Conservation (phyloP, 2,797 vertebrate species). For the Cephalopachus bancanus region DNA sequence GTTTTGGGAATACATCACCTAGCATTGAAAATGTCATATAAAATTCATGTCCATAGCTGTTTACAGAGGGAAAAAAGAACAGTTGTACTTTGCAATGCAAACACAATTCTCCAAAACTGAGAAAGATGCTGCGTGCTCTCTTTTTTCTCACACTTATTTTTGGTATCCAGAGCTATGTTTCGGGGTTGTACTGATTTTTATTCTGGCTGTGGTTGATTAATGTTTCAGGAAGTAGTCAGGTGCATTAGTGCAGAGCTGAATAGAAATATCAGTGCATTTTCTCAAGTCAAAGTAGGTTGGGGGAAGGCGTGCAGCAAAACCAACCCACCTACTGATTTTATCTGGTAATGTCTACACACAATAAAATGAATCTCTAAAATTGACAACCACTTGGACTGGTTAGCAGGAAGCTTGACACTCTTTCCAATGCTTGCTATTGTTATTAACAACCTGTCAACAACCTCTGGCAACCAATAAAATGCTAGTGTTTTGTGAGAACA, state of each 20-base stretch:
- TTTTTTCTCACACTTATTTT: constrained; percentile 82
- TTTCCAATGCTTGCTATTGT: constrained; percentile 58
- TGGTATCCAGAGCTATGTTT: constrained; percentile 80
- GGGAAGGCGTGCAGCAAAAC: neutral
- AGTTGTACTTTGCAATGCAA: constrained; percentile 64
- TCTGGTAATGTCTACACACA: constrained; percentile 47
- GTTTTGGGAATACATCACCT: constrained; percentile 75
- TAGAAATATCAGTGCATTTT: constrained; percentile 82
- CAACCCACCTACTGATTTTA: constrained; percentile 68
- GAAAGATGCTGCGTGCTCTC: constrained; percentile 36
- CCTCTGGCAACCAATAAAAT: constrained; percentile 64
- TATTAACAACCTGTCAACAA: constrained; percentile 74
- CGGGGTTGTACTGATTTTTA: constrained; percentile 86
- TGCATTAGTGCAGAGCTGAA: constrained; percentile 79
- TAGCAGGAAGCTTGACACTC: constrained; percentile 57
- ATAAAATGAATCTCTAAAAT: constrained; percentile 62
- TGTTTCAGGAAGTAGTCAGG: constrained; percentile 84
- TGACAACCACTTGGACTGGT: neutral
- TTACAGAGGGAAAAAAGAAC: constrained; percentile 62
- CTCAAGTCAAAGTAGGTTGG: constrained; percentile 33
- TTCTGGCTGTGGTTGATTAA: constrained; percentile 86
- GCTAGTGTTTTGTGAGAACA: constrained; percentile 45
- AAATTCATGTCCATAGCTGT: constrained; percentile 78
- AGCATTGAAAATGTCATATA: constrained; percentile 66
- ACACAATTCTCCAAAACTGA: constrained; percentile 76